Percentiles rank a stretch among this genome's conserved stretches.
Conservation (phyloP, 2,113 vertebrate species). For the Aix galericulata region DNA sequence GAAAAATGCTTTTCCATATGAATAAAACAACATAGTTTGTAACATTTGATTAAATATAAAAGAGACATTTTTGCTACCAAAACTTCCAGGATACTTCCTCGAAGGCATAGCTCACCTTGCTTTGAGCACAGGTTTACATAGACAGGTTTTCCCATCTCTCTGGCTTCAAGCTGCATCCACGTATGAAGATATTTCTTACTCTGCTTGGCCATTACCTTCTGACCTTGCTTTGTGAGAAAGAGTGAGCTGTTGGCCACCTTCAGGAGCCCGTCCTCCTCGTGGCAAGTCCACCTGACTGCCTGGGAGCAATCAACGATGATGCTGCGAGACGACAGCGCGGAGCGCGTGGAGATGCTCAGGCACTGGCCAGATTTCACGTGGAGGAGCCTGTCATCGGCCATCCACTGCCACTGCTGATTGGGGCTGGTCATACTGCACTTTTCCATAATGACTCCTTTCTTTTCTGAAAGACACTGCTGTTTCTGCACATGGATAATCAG, state of each 20-base stretch:
- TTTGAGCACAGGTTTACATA: slow-evolving; percentile 77
- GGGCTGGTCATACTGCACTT: slow-evolving; percentile 76
- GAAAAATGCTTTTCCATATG: not conserved
- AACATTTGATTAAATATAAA: not conserved
- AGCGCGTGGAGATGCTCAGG: slow-evolving; percentile 70
- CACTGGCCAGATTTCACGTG: slow-evolving; percentile 77
- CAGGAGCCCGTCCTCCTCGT: slow-evolving; percentile 73
- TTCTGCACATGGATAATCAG: slow-evolving; percentile 81
- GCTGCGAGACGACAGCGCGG: slow-evolving; percentile 69
- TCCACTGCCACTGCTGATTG: slow-evolving; percentile 87
- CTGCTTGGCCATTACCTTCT: slow-evolving; percentile 75
- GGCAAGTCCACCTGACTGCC: slow-evolving; percentile 85
- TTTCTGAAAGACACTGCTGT: slow-evolving; percentile 79
- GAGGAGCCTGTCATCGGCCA: slow-evolving; percentile 73
- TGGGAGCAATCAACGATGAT: slow-evolving; percentile 64
- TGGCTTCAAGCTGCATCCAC: slow-evolving; percentile 82
- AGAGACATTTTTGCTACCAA: slow-evolving; percentile 3
- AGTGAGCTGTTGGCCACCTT: slow-evolving; percentile 78
- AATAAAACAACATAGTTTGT: not conserved
- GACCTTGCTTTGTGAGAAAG: slow-evolving; percentile 84
- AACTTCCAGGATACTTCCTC: not conserved
- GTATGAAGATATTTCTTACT: slow-evolving; percentile 79
- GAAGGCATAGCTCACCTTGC: slow-evolving; percentile 80
- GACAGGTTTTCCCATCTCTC: slow-evolving; percentile 63
- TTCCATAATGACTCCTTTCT: slow-evolving; percentile 68